Evolutionary conservation across 2,113 vertebrate species (phyloP).

Genomic region (Semicossyphus pulcher): DNA sequence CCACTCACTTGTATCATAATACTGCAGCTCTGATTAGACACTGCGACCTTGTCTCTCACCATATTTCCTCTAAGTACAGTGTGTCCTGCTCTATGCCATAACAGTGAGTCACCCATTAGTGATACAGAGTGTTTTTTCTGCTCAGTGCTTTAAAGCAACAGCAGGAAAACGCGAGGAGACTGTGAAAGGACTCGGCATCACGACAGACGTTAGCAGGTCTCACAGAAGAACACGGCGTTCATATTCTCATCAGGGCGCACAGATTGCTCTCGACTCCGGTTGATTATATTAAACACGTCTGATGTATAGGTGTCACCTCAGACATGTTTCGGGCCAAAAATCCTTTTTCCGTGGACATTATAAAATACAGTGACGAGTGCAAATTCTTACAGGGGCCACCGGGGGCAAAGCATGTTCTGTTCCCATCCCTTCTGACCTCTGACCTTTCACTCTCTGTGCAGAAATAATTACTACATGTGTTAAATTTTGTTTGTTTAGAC

Average conservation of each 20-base stretch:
- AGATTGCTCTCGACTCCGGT: background rate
- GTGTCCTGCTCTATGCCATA: constrained; percentile 29
- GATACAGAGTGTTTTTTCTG: constrained; percentile 17
- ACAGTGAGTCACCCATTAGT: constrained; percentile 35
- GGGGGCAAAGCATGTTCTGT: too few relatives aligned
- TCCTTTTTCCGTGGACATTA: background rate
- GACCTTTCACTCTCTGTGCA: too few relatives aligned
- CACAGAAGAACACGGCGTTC: constrained; percentile 23
- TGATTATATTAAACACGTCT: background rate
- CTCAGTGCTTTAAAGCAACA: constrained; percentile 13
- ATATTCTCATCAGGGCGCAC: constrained; percentile 15
- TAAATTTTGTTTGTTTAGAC: too few relatives aligned
- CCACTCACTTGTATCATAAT: background rate
- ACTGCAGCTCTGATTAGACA: constrained; percentile 5
- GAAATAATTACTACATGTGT: too few relatives aligned
- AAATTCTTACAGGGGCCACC: too few relatives aligned
- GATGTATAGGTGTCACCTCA: background rate
- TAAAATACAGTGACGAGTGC: too few relatives aligned
- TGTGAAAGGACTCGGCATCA: background rate
- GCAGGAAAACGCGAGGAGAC: background rate
- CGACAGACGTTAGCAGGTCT: constrained; percentile 8
- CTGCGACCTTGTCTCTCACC: constrained; percentile 15
- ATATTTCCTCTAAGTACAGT: constrained; percentile 35
- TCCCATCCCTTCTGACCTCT: too few relatives aligned
- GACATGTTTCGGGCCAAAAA: background rate